A percentile compares a stretch with the other conserved stretches of the same genome.
Conservation (phyloP, 1,140 invertebrate genomes). For the Zophobas morio region DNA sequence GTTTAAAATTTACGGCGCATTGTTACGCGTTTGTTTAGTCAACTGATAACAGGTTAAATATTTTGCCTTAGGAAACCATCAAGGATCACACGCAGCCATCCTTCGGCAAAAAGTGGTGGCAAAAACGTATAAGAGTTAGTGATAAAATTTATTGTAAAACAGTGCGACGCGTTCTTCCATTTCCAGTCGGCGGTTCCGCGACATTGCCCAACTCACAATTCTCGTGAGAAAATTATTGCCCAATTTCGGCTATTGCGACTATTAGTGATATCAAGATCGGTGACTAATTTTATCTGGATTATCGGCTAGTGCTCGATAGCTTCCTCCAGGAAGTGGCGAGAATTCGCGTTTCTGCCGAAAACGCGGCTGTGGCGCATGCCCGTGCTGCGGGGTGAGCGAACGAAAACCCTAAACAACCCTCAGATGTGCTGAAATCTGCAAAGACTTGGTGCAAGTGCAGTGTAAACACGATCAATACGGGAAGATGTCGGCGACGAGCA, state of each 20-base stretch:
- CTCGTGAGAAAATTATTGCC: slow-evolving; percentile 23
- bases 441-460: slow-evolving; percentile 30
- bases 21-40: slow-evolving; percentile 17
- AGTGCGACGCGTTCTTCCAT: slow-evolving; percentile 16
- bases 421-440: slow-evolving; percentile 44
- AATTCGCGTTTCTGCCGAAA: not conserved
- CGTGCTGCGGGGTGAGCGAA: slow-evolving; percentile 5
- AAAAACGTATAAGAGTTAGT: slow-evolving; percentile 31
- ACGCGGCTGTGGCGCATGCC: slow-evolving; percentile 24
- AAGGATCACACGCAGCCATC: slow-evolving; percentile 10
- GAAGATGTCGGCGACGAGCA: slow-evolving; percentile 43
- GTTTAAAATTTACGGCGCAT: slow-evolving; percentile 28
- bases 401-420: slow-evolving; percentile 13
- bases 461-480: slow-evolving; percentile 25
- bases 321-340: slow-evolving; percentile 3
- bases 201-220: not conserved
- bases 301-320: not conserved
- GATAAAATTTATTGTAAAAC: slow-evolving; percentile 15
- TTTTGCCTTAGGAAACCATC: slow-evolving; percentile 22
- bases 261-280: not conserved
- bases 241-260: not conserved
- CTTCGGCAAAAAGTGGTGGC: slow-evolving; percentile 23
- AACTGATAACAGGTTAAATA: slow-evolving; percentile 29
- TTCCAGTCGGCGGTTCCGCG: slow-evolving; percentile 9
- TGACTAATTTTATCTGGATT: not conserved